These are phyloP conservation scores for Thrips palmi DNA, from an alignment of 1,140 invertebrate genomes.

Conservation along the genomic window DNA sequence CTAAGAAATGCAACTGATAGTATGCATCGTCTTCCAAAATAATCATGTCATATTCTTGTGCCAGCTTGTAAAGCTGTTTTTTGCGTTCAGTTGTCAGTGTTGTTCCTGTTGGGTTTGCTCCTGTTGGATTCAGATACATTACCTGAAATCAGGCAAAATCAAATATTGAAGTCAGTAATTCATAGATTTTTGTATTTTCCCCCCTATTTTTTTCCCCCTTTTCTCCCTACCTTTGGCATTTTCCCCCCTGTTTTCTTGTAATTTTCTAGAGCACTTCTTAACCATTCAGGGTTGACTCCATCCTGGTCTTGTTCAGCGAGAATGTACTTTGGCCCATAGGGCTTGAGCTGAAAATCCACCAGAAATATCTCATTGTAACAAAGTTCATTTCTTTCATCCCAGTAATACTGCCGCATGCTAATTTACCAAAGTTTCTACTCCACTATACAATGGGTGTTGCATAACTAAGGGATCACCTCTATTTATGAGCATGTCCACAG, in stretches of 20 bases:
- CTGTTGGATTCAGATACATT: slow-evolving; percentile 39
- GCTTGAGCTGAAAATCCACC: slow-evolving; percentile 27
- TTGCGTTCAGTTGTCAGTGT: slow-evolving; percentile 43
- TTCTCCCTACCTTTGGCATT: slow-evolving; percentile 21
- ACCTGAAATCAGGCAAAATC: slow-evolving; percentile 24
- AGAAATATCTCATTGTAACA: background rate
- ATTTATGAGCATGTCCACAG: slow-evolving; percentile 41
- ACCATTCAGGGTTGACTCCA: slow-evolving; percentile 27
- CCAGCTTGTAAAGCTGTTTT: slow-evolving; percentile 50
- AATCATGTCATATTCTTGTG: slow-evolving; percentile 53
- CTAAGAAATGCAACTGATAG: slow-evolving; percentile 50
- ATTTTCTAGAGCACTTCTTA: slow-evolving; percentile 26
- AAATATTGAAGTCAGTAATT: slow-evolving; percentile 33
- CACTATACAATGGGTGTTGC: slow-evolving; percentile 48
- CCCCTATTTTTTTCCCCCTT: slow-evolving; percentile 13
- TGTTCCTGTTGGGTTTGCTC: slow-evolving; percentile 49
- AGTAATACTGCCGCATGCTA: slow-evolving; percentile 7
- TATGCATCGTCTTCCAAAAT: slow-evolving; percentile 72
- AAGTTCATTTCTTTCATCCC: no score
- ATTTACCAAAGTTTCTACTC: slow-evolving; percentile 46
- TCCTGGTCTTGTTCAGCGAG: slow-evolving; percentile 30
- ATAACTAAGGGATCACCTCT: slow-evolving; percentile 50
- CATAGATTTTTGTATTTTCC: slow-evolving; percentile 22
- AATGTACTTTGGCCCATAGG: slow-evolving; percentile 28
- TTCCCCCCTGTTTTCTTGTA: slow-evolving; percentile 16